Conservation (phyloP, 1,140 invertebrate genomes). For the Cyrtorhinus lividipennis region DNA sequence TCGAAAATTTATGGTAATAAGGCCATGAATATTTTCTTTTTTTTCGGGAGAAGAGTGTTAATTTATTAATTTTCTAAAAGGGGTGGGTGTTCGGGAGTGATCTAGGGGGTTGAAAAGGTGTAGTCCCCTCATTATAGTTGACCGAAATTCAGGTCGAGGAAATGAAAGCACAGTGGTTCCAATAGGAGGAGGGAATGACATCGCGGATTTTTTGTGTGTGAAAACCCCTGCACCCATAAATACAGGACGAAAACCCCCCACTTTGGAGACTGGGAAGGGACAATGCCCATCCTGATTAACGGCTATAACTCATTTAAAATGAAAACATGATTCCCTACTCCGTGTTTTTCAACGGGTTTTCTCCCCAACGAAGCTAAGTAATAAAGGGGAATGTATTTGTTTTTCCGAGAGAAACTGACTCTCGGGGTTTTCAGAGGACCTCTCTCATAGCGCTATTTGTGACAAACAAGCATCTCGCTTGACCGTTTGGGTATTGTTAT, state of each 20-base stretch:
- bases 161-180: too few relatives aligned
- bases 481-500: not conserved
- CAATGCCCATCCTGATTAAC: conserved; percentile 1
- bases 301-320: conserved; percentile 10
- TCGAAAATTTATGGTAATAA: too few relatives aligned
- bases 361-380: not conserved
- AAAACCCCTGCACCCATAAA: not conserved
- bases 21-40: too few relatives aligned
- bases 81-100: too few relatives aligned
- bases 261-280: not conserved
- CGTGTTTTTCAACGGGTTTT: not conserved
- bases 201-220: not conserved
- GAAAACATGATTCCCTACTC: conserved; percentile 11
- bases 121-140: too few relatives aligned
- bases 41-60: too few relatives aligned
- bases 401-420: not conserved
- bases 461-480: not conserved
- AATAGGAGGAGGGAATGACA: too few relatives aligned
- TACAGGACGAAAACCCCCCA: too few relatives aligned
- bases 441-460: not conserved
- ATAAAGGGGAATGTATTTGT: conserved; percentile 6
- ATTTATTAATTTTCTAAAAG: too few relatives aligned
- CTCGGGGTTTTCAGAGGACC: not conserved
- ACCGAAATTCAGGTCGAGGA: too few relatives aligned
- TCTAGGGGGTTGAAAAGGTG: too few relatives aligned